Evolutionary conservation across 2,888 invertebrate genomes (phyloP).

Genomic region (Aphodius sticticus): DNA sequence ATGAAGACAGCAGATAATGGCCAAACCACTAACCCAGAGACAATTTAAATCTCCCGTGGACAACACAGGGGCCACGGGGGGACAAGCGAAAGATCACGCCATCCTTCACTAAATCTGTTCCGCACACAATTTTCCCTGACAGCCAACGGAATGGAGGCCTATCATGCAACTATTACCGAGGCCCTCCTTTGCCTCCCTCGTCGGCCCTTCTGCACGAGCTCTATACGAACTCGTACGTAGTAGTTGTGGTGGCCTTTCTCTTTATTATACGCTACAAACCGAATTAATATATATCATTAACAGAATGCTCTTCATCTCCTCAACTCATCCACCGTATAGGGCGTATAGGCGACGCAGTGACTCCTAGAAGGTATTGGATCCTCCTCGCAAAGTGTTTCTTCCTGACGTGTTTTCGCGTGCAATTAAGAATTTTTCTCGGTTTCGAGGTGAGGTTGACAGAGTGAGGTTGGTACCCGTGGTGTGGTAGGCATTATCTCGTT

Average conservation of each 20-base stretch:
- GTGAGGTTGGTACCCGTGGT: constrained; percentile 31
- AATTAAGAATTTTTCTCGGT: not conserved
- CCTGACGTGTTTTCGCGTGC: not conserved
- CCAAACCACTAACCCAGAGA: constrained; percentile 56
- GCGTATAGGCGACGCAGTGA: no score
- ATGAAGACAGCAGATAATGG: constrained; percentile 57
- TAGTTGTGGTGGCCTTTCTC: no score
- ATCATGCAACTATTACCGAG: constrained; percentile 50
- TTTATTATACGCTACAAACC: no score
- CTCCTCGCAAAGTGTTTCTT: not conserved
- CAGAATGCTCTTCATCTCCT: no score
- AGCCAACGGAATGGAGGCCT: constrained; percentile 53
- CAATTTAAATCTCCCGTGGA: constrained; percentile 59
- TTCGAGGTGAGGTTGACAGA: constrained; percentile 22
- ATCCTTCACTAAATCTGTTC: constrained; percentile 60
- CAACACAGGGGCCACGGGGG: constrained; percentile 43
- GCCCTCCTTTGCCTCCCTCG: not conserved
- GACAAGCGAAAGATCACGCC: constrained; percentile 59
- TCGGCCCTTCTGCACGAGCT: no score
- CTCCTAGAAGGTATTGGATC: not conserved
- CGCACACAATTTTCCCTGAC: constrained; percentile 54
- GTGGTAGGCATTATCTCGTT: constrained; percentile 39
- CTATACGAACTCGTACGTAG: no score
- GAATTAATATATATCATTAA: no score
- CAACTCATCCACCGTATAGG: no score